phyloP scores from a whole-genome alignment of 2,888 invertebrate genomes.

The Dynastes maya region DNA sequence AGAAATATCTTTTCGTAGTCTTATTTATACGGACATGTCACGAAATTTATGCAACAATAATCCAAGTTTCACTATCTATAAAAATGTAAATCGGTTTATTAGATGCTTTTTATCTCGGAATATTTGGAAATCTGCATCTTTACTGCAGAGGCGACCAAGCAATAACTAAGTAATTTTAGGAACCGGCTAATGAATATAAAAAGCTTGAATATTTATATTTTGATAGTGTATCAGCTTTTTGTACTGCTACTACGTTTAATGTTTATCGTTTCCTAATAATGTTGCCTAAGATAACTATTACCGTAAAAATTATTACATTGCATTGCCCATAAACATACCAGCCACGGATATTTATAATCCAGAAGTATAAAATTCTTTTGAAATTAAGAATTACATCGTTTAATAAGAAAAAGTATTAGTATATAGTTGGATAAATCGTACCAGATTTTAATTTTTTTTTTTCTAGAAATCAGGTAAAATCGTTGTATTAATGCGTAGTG shows the following conservation, averaged over 20 bases:
- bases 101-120: constrained; percentile 2
- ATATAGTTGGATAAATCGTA: background rate
- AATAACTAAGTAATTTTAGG: background rate
- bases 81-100: constrained; percentile 27
- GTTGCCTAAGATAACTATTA: too few relatives aligned
- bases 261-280: background rate
- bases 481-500: too few relatives aligned
- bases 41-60: constrained; percentile 24
- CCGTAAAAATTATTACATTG: too few relatives aligned
- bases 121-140: constrained; percentile 28
- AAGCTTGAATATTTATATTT: background rate
- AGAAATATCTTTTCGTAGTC: constrained; percentile 33
- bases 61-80: constrained; percentile 21
- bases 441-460: too few relatives aligned
- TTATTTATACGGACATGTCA: constrained; percentile 34
- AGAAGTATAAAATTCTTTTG: background rate
- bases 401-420: background rate
- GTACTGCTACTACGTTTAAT: background rate
- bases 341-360: background rate
- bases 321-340: too few relatives aligned
- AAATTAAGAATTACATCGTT: background rate
- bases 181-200: constrained; percentile 12
- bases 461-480: too few relatives aligned
- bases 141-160: background rate
- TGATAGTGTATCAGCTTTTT: constrained; percentile 6